Base-by-base conservation (phyloP, 2,888 invertebrate species). In the Hemithea aestivaria region DNA sequence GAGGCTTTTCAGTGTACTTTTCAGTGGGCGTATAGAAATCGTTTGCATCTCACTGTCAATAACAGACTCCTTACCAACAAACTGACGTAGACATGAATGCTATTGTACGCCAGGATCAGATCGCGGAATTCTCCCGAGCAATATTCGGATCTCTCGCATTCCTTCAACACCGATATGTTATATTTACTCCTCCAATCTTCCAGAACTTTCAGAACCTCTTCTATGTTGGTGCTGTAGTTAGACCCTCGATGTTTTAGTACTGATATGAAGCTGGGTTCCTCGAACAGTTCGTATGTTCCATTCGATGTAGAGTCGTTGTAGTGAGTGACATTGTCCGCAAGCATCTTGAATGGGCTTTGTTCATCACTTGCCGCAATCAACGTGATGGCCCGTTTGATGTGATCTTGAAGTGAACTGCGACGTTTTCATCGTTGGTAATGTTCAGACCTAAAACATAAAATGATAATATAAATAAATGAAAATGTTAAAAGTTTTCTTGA, bases 51-150 rank as follows among this genome's bases (percentile, higher is more conserved):
- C n/a, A n/a, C n/a, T 24, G 10, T 8, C 24, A 8, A 24, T 24
- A 24, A 8, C 37, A 20, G 3, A 27, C 33, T 11, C 77, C 90
- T 89, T 65, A 97, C 95, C 71, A 93, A 78, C 32, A 96, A 84
- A 40, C 95, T 93, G 50, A 94, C 89, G 73, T 95, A 96, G 40
- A 95, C 95, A 70, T 97, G 97, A 48, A 92, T 89, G 37, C 89
- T 83, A 39, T 90, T 90, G 71, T 95, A 95, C 0, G 87, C 87
- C 2, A 88, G 66, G 16, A 93, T 87, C 48, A 92, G 73, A 46
- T 90, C 89, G 36, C 89, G 76, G 37, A 91, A 82, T 35, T 85
- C 82, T 0, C 90, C 90, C 6, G 88, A 84, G 62, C 92, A 92
- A 69, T 91, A 91, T 43, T 80, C 76, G 1, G 74, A 69, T 7